Evolutionary conservation across 1,140 invertebrate species (phyloP).

Genomic region (Lepidurus arcticus): DNA sequence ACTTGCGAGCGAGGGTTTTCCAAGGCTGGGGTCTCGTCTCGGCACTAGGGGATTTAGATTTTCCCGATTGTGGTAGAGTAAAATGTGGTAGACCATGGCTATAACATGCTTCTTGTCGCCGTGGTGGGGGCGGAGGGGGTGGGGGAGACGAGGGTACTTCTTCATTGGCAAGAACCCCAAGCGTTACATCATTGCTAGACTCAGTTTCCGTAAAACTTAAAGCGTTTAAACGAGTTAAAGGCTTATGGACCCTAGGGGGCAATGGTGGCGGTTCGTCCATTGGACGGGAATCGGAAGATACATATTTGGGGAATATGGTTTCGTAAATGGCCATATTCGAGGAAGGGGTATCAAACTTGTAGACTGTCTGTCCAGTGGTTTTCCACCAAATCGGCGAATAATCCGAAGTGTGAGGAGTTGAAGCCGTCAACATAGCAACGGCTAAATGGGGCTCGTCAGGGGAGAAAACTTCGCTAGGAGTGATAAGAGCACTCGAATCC

Average conservation of each 20-base stretch:
- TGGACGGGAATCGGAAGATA: slow-evolving; percentile 30
- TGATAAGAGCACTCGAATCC: neutral
- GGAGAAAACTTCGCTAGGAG: neutral
- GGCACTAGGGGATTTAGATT: neutral
- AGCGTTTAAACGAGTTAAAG: slow-evolving; percentile 37
- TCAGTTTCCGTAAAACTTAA: neutral
- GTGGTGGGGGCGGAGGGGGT: slow-evolving; percentile 39
- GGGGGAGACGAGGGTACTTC: slow-evolving; percentile 32
- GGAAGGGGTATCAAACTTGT: slow-evolving; percentile 33
- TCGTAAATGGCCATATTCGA: slow-evolving; percentile 42
- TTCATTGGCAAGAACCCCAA: neutral
- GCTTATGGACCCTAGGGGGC: slow-evolving; percentile 41
- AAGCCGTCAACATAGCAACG: neutral
- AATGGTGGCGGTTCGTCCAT: slow-evolving; percentile 45
- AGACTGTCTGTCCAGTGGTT: slow-evolving; percentile 30
- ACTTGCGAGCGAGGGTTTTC: slow-evolving; percentile 35
- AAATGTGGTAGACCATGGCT: neutral
- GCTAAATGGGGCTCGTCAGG: neutral
- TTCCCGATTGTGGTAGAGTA: slow-evolving; percentile 20
- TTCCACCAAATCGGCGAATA: slow-evolving; percentile 37
- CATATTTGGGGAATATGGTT: slow-evolving; percentile 42
- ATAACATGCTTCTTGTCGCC: slow-evolving; percentile 36
- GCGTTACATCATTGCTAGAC: neutral
- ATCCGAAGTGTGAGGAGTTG: slow-evolving; percentile 27
- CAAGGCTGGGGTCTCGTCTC: slow-evolving; percentile 20